Percentiles rank a stretch among this genome's conserved stretches.
Evolutionary conservation across 2,797 vertebrate genomes (phyloP).

Genomic region (Micromesistius poutassou): DNA sequence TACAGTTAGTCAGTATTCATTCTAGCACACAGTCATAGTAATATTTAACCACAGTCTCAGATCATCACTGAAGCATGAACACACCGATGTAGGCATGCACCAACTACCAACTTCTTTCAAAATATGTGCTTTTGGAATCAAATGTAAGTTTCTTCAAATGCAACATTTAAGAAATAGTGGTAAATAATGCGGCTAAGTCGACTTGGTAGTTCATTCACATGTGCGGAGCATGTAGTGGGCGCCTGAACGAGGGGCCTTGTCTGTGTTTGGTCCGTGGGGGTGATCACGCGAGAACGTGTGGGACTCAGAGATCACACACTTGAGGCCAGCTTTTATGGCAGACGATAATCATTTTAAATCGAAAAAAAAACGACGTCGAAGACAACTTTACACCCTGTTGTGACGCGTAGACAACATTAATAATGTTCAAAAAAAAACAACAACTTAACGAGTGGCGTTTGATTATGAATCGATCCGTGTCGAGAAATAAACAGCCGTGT

Average conservation of each 20-base stretch:
- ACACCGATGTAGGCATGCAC: neutral
- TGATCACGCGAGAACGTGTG: conserved; percentile 17
- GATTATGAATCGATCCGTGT: too few relatives aligned
- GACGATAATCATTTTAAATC: neutral
- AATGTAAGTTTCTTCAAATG: too few relatives aligned
- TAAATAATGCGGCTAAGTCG: neutral
- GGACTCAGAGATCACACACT: conserved; percentile 6
- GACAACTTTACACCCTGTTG: neutral
- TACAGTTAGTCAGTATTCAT: neutral
- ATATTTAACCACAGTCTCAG: neutral
- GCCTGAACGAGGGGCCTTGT: conserved; percentile 54
- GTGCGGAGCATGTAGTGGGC: conserved; percentile 30
- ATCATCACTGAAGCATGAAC: neutral
- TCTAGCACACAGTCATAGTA: neutral
- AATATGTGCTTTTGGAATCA: too few relatives aligned
- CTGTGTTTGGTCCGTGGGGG: conserved; percentile 29
- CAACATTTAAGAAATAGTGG: neutral
- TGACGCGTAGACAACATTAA: neutral
- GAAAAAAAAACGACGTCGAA: neutral
- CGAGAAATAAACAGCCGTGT: neutral
- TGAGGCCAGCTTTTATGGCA: neutral
- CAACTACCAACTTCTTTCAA: neutral
- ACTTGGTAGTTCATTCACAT: conserved; percentile 29
- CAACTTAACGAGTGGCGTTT: too few relatives aligned
- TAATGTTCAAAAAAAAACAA: neutral